phyloP scores from a whole-genome alignment of 2,888 invertebrate species.

The Ctena decussata region DNA sequence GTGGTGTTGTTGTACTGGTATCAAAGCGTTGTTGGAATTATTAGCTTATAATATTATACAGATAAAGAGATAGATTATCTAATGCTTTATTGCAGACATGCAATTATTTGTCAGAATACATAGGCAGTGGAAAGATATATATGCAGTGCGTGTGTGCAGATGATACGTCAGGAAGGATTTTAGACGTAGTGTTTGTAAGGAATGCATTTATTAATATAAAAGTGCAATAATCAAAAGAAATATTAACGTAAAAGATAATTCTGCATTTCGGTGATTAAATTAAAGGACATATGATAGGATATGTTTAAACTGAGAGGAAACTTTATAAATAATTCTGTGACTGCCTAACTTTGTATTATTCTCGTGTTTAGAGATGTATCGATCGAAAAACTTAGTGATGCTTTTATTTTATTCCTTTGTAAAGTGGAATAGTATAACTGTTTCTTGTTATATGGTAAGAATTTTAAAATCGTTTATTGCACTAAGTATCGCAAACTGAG shows the following conservation, averaged over 20 bases:
- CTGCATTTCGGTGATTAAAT: no score
- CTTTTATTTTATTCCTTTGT: background rate
- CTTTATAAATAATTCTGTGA: no score
- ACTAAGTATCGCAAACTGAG: no score
- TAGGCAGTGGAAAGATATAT: background rate
- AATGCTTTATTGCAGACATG: background rate
- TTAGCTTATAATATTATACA: background rate
- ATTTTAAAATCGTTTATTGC: no score
- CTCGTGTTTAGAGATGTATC: background rate
- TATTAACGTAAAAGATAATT: no score
- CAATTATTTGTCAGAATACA: background rate
- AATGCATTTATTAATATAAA: no score
- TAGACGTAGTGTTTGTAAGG: no score
- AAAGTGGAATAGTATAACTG: background rate
- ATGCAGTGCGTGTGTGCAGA: background rate
- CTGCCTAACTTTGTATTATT: no score
- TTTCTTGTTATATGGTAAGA: conserved; percentile 1
- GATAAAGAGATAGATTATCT: background rate
- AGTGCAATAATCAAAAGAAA: no score
- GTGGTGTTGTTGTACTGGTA: background rate
- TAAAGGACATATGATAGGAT: no score
- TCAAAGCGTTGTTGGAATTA: conserved; percentile 2
- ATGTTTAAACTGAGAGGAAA: no score
- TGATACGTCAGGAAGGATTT: no score
- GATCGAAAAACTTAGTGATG: background rate